phyloP scores from a whole-genome alignment of 2,888 invertebrate species.

The Ichneumon xanthorius region DNA sequence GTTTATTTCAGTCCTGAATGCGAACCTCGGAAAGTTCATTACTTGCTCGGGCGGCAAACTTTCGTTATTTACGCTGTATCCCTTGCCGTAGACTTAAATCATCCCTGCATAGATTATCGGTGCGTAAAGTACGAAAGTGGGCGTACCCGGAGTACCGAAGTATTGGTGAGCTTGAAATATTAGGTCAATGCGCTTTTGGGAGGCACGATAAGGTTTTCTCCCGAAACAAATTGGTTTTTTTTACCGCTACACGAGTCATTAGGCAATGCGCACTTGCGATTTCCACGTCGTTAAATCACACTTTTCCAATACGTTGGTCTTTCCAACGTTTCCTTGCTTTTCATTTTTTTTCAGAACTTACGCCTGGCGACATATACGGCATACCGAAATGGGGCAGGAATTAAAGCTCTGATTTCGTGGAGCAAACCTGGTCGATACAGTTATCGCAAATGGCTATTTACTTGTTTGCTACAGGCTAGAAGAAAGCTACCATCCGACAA shows the following conservation, averaged over 20 bases:
- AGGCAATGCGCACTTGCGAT: not conserved
- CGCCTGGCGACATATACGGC: not conserved
- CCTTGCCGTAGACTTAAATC: conserved; percentile 10
- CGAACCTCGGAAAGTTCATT: conserved; percentile 27
- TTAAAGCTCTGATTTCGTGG: not conserved
- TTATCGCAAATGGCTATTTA: conserved; percentile 7
- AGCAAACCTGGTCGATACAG: not conserved
- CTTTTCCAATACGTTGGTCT: not conserved
- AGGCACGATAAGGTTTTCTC: not conserved
- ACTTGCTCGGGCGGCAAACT: not conserved
- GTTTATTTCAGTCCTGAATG: not conserved
- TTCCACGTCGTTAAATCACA: conserved; percentile 11
- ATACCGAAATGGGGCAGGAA: not conserved
- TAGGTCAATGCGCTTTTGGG: not conserved
- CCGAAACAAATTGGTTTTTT: not conserved
- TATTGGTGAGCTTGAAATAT: not conserved
- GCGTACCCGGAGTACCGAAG: conserved; percentile 1
- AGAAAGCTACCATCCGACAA: not conserved
- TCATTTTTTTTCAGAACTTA: not conserved
- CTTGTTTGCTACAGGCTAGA: not conserved
- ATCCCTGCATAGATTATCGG: conserved; percentile 46
- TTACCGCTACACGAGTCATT: not conserved
- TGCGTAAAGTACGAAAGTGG: conserved; percentile 43
- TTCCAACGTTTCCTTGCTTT: not conserved
- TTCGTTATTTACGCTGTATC: conserved; percentile 19